Percentiles rank a stretch among this genome's conserved stretches.
These are phyloP conservation scores for Lerista edwardsae DNA, from an alignment of 2,797 vertebrate species.

Conservation along the genomic window DNA sequence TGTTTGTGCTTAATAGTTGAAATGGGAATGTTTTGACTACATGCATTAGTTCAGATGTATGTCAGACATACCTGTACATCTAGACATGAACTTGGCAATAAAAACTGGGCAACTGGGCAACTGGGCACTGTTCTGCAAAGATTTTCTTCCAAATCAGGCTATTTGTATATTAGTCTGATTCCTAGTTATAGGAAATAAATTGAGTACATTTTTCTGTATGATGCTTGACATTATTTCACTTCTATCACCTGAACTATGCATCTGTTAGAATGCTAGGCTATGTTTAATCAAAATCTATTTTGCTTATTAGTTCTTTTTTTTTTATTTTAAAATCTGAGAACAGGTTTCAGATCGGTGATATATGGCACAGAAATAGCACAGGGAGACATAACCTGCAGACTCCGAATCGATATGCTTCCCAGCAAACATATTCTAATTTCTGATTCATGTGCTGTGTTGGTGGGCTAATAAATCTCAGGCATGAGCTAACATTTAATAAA, in stretches of 20 bases:
- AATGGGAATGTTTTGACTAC: slow-evolving; percentile 14
- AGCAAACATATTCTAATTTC: slow-evolving; percentile 21
- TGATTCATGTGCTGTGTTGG: neutral
- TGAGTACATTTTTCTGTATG: slow-evolving; percentile 36
- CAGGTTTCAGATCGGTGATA: slow-evolving; percentile 15
- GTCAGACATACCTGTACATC: slow-evolving; percentile 24
- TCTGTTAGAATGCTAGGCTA: slow-evolving; percentile 13
- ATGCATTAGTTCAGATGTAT: slow-evolving; percentile 24
- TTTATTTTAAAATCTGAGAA: neutral
- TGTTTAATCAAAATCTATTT: slow-evolving; percentile 21
- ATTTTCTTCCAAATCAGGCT: slow-evolving; percentile 29
- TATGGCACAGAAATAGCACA: neutral
- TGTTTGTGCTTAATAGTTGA: slow-evolving; percentile 30
- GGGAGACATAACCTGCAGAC: neutral
- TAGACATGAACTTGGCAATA: no score
- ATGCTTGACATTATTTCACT: slow-evolving; percentile 37
- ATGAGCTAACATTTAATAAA: neutral
- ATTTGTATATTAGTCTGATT: slow-evolving; percentile 39
- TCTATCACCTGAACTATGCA: neutral
- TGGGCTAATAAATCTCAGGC: rapidly evolving
- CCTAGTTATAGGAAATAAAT: slow-evolving; percentile 52
- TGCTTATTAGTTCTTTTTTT: neutral
- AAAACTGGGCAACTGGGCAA: slow-evolving; percentile 45
- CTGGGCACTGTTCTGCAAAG: slow-evolving; percentile 32
- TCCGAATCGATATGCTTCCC: slow-evolving; percentile 11